Base-by-base conservation (phyloP, 2,888 invertebrate genomes). In the Drosophila parthenogenetica region DNA sequence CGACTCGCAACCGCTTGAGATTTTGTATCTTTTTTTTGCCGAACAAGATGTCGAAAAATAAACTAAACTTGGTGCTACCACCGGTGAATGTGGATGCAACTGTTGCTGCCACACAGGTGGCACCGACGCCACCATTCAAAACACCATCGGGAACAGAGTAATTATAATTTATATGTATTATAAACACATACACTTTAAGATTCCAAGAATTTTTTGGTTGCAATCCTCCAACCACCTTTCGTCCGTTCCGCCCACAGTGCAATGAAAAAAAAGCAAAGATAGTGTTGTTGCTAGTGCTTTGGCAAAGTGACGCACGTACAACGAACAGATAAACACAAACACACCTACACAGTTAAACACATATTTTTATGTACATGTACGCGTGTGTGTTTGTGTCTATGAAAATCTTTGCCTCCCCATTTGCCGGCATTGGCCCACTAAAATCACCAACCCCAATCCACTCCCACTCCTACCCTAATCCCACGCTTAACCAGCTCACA, bases 41-140 rank as follows among this genome's bases (percentile, higher is more conserved):
- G 5, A 32, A 19, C 53, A 73, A 76, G 46, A 97, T 97, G 97
- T 97, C 97, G 87, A 97, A 97, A 93, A 98, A 98, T 93, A 98
- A 97, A 93, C 93, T 97, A 89, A 97, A 97, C 92, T 93, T 98
- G 93, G 97, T 97, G 91, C 93, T 98, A 91, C 97, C 97, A 89
- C 97, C 97, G 90, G 97, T 97, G 92, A 96, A 97, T 78, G 96
- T 97, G 81, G 97, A 97, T 93, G 93, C 94, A 66, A 93, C 93
- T 74, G 94, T 93, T 64, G 93, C 93, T 63, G 93, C 93, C 46
- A 92, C 93, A 72, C 93, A 93, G 71, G 94, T 94, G 78, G 90
- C 91, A 55, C 93, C 93, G 39, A 91, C 93, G 43, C 93, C 93
- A 48, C 91, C 92, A 40, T 93, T 93, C 62, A 92, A 92, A 81